A percentile compares a stretch with the other conserved stretches of the same genome.
Conservation (phyloP, 1,140 invertebrate genomes). For the Triops cancriformis region DNA sequence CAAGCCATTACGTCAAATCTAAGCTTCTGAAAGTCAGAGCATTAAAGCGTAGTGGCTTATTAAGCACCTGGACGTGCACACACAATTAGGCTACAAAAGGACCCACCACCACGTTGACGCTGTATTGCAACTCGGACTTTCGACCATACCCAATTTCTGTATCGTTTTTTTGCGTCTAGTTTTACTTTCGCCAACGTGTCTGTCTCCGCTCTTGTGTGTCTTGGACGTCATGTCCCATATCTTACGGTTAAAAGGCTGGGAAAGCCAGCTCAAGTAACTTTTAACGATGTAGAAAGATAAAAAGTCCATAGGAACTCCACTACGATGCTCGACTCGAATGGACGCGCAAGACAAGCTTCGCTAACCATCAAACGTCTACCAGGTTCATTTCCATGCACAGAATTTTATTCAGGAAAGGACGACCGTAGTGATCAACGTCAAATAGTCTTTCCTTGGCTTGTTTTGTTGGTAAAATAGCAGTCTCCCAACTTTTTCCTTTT, state of each 20-base stretch:
- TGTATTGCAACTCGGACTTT: neutral
- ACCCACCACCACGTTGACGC: conserved; percentile 2
- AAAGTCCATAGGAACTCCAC: neutral
- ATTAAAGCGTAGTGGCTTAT: conserved; percentile 11
- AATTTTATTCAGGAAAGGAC: neutral
- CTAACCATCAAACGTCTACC: neutral
- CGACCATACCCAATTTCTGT: neutral
- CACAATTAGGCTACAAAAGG: conserved; percentile 13
- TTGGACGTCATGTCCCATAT: conserved; percentile 9
- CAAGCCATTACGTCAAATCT: neutral
- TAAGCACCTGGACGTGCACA: neutral
- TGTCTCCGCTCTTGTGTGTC: neutral
- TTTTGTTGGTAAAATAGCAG: neutral
- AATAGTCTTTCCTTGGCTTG: neutral
- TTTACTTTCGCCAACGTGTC: neutral
- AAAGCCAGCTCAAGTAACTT: neutral
- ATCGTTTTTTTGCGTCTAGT: neutral
- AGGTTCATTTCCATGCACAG: neutral
- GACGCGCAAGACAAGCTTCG: neutral
- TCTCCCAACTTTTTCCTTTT: neutral
- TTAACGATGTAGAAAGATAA: neutral
- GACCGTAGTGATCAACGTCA: neutral
- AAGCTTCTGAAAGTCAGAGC: neutral
- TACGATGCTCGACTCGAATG: neutral
- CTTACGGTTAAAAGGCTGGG: neutral